These are phyloP conservation scores for Poecilus cupreus DNA, from an alignment of 2,888 invertebrate genomes.

Conservation along the genomic window DNA sequence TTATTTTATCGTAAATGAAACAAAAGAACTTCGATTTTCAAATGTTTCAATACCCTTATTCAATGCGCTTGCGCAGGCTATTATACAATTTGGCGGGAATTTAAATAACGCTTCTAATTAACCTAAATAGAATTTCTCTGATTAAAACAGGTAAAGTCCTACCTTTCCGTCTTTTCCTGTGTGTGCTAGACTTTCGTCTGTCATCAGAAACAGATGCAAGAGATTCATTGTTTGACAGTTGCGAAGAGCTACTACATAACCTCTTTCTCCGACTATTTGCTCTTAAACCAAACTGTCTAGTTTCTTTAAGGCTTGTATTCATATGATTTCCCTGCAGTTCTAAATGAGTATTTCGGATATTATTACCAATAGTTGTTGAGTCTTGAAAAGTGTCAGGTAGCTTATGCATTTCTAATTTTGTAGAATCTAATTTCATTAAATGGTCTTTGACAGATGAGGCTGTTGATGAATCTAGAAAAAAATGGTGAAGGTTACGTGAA, in stretches of 20 bases:
- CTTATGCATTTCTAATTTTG: slow-evolving; percentile 44
- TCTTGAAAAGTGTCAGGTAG: slow-evolving; percentile 48
- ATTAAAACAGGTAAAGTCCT: slow-evolving; percentile 59
- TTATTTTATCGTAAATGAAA: background rate
- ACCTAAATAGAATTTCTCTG: background rate
- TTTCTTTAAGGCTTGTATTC: slow-evolving; percentile 42
- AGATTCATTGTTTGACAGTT: slow-evolving; percentile 70
- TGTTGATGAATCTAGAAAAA: slow-evolving; percentile 51
- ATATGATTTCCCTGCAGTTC: slow-evolving; percentile 51
- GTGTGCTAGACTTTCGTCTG: slow-evolving; percentile 65
- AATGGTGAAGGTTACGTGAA: background rate
- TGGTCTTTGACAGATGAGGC: slow-evolving; percentile 30
- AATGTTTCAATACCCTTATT: background rate
- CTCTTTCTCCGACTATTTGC: slow-evolving; percentile 71
- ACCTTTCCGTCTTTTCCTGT: slow-evolving; percentile 70
- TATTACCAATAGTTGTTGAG: slow-evolving; percentile 47
- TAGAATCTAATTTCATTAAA: slow-evolving; percentile 40
- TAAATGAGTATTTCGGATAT: slow-evolving; percentile 51
- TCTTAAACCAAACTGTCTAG: slow-evolving; percentile 65
- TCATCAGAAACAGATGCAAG: slow-evolving; percentile 66
- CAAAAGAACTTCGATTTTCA: slow-evolving; percentile 19
- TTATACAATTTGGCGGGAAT: slow-evolving; percentile 35
- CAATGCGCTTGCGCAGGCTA: slow-evolving; percentile 25
- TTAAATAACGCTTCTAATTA: background rate
- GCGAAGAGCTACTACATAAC: slow-evolving; percentile 71